Conservation (phyloP, 1,140 invertebrate species). For the Lasioglossum baleicum region DNA sequence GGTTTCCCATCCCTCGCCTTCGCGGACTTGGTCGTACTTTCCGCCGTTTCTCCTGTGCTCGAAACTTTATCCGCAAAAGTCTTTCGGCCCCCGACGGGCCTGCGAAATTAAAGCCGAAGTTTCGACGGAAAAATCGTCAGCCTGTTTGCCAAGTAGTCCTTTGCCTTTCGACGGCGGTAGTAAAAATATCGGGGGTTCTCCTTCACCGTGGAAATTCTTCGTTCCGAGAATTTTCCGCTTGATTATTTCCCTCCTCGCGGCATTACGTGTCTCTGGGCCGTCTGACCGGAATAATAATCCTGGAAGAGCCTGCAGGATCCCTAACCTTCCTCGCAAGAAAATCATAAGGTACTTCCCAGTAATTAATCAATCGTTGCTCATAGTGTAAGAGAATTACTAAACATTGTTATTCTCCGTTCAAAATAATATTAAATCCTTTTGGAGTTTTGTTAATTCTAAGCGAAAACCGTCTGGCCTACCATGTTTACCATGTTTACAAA, state of each 20-base stretch:
- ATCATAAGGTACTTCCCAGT: no score
- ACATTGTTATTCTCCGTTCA: no score
- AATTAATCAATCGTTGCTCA: no score
- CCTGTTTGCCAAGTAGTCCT: slow-evolving; percentile 17
- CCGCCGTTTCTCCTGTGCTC: slow-evolving; percentile 25
- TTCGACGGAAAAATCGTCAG: slow-evolving; percentile 17
- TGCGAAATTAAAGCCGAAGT: slow-evolving; percentile 39
- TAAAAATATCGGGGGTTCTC: slow-evolving; percentile 3
- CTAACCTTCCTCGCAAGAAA: no score
- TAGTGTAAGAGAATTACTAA: no score
- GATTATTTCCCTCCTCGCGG: not conserved
- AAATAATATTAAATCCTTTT: no score
- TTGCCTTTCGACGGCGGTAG: not conserved
- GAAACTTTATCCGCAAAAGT: slow-evolving; percentile 51
- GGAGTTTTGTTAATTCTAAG: no score
- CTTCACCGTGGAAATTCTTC: not conserved
- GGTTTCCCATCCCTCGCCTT: not conserved
- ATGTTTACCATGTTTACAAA: no score
- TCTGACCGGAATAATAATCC: no score
- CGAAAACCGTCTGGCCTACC: no score
- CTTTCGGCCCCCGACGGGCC: slow-evolving; percentile 9
- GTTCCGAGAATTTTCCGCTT: not conserved
- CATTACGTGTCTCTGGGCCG: no score
- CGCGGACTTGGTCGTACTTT: slow-evolving; percentile 15
- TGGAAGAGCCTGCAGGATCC: no score